phyloP scores from a whole-genome alignment of 2,113 vertebrate genomes.

The Calypte anna region DNA sequence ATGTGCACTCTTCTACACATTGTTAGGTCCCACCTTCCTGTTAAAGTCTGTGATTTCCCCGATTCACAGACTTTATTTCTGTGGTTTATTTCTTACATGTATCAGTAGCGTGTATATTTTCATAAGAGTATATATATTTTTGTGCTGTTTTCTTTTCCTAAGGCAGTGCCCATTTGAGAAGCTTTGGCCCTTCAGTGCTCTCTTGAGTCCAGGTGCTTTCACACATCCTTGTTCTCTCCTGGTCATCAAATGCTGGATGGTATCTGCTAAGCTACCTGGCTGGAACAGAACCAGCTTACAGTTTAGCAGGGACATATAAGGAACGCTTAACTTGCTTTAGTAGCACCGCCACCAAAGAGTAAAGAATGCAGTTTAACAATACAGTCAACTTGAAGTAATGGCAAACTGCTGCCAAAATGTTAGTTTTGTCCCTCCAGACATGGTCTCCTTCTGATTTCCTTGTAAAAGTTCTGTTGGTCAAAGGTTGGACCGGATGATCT shows the following conservation, averaged over 20 bases:
- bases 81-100: neutral
- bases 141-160: neutral
- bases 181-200: neutral
- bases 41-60: neutral
- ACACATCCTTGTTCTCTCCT: neutral
- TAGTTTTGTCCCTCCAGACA: neutral
- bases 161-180: neutral
- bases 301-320: neutral
- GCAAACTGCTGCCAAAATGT: neutral
- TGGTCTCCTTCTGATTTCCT: neutral
- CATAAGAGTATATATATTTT: neutral
- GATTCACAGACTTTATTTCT: neutral
- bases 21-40: neutral
- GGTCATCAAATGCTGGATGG: neutral
- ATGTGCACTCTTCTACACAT: neutral
- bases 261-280: neutral
- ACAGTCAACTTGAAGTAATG: neutral
- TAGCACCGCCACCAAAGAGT: neutral
- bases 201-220: neutral
- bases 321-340: neutral
- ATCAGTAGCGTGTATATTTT: neutral
- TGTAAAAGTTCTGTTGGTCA: neutral
- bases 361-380: neutral
- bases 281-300: neutral
- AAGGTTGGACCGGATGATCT: no score